These are phyloP conservation scores for Apostichopus parvimensis DNA, from an alignment of 35 echinoderm and acorn worm species.

Conservation along the genomic window DNA sequence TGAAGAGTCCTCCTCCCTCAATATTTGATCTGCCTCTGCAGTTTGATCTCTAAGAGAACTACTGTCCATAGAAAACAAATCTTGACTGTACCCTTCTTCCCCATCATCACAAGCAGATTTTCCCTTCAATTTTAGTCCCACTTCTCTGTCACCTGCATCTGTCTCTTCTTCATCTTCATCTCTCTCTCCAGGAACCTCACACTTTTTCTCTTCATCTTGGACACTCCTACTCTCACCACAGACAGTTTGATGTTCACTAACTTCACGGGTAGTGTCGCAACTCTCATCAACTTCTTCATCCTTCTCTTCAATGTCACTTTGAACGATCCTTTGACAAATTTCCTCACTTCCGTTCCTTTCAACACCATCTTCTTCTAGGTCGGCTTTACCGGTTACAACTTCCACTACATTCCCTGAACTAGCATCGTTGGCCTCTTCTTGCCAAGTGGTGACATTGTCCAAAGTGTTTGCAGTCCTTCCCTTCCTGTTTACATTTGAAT, in stretches of 20 bases:
- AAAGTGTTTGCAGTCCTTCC: neutral
- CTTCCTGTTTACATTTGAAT: no score
- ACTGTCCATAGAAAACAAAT: no score
- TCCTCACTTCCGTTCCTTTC: neutral
- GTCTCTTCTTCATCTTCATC: neutral
- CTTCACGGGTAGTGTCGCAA: no score
- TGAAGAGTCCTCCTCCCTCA: no score
- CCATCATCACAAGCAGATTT: neutral
- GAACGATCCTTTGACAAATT: neutral
- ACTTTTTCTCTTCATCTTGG: neutral
- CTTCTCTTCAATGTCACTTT: neutral
- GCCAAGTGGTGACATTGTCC: neutral
- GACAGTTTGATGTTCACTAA: no score
- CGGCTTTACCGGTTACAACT: neutral
- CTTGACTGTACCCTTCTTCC: no score
- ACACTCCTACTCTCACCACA: neutral
- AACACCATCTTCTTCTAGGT: neutral
- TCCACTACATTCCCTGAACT: neutral
- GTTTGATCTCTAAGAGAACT: no score
- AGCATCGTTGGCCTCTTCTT: neutral
- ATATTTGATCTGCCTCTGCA: no score
- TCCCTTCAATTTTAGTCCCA: neutral
- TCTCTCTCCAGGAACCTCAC: neutral
- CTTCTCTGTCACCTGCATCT: neutral
- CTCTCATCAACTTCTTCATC: neutral